phyloP scores from a whole-genome alignment of 2,113 vertebrate species.

The Naja naja region DNA sequence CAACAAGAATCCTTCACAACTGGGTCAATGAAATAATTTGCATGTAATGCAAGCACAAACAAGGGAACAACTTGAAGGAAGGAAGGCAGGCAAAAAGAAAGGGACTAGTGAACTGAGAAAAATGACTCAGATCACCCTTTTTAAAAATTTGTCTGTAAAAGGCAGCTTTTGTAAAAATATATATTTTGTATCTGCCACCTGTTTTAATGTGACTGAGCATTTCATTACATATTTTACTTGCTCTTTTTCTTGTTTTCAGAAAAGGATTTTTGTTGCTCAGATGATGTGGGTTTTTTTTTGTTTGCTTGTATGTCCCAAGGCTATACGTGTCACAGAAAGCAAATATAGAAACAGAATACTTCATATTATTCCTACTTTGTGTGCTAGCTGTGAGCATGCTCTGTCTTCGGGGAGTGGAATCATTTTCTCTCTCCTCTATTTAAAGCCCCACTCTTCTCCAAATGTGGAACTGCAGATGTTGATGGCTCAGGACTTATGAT shows the following conservation, averaged over 20 bases:
- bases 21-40: conserved; percentile 18
- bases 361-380: not conserved
- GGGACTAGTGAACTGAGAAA: not conserved
- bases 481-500: not conserved
- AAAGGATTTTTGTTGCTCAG: not conserved
- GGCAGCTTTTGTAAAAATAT: not conserved
- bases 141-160: not conserved
- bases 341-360: not conserved
- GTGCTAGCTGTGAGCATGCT: not conserved
- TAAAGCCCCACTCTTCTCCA: not conserved
- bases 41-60: not conserved
- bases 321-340: not conserved
- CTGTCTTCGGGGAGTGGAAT: not conserved
- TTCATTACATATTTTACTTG: not conserved
- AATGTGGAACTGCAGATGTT: not conserved
- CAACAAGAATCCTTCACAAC: not conserved
- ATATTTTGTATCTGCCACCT: not conserved
- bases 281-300: not conserved
- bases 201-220: not conserved
- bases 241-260: not conserved
- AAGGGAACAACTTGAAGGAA: not conserved
- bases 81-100: not conserved
- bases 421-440: not conserved
- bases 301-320: not conserved
- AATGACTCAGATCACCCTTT: not conserved